phyloP scores from a whole-genome alignment of 2,797 vertebrate genomes.

The Gambelia wislizenii region DNA sequence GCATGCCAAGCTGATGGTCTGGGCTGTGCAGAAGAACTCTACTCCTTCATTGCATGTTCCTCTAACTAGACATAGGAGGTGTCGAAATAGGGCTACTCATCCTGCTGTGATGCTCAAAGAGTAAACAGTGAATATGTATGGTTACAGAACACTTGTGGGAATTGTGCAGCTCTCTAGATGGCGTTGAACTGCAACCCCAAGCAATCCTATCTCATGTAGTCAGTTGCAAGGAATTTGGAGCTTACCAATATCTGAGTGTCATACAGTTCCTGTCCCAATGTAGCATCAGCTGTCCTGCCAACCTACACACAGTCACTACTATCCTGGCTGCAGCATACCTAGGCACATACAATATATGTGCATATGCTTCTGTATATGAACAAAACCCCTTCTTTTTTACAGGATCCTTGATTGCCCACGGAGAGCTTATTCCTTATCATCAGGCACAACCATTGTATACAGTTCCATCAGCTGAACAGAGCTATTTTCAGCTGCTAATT shows the following conservation, averaged over 20 bases:
- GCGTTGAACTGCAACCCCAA: too few species aligned
- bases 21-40: too few species aligned
- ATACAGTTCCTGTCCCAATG: too few species aligned
- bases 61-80: too few species aligned
- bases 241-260: too few species aligned
- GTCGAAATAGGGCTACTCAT: too few species aligned
- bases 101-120: not conserved
- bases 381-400: not conserved
- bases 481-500: not conserved
- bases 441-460: not conserved
- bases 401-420: not conserved
- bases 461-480: not conserved
- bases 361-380: not conserved
- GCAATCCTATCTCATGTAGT: too few species aligned
- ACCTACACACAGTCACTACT: not conserved
- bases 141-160: too few species aligned
- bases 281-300: not conserved
- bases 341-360: not conserved
- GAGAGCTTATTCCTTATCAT: not conserved
- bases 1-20: too few species aligned
- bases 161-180: too few species aligned
- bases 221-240: too few species aligned
- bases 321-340: not conserved
- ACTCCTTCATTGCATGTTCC: too few species aligned
- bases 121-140: not conserved